These are phyloP conservation scores for Nyleta sp. DNA, from an alignment of 2,888 invertebrate genomes.

Conservation along the genomic window DNA sequence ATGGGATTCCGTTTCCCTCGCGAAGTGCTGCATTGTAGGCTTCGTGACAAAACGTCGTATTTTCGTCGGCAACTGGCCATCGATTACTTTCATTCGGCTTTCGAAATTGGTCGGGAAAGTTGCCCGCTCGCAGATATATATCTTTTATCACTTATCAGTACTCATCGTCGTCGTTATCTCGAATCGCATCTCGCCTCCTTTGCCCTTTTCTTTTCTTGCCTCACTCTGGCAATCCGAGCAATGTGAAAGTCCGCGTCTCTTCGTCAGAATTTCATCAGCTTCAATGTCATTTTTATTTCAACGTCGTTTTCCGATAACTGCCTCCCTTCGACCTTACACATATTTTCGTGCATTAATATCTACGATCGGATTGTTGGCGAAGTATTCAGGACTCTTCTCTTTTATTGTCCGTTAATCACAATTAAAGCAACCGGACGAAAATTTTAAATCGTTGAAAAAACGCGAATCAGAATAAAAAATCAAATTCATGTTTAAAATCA, in stretches of 20 bases:
- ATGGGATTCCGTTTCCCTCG: background rate
- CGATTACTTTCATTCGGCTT: conserved; percentile 41
- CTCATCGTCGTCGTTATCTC: conserved; percentile 42
- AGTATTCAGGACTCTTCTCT: too few relatives aligned
- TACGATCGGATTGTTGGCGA: too few relatives aligned
- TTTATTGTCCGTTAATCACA: too few relatives aligned
- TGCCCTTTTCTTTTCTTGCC: conserved; percentile 30
- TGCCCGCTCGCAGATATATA: conserved; percentile 25
- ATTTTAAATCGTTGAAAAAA: too few relatives aligned
- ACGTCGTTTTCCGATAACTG: conserved; percentile 13
- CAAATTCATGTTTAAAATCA: too few relatives aligned
- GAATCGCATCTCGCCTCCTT: conserved; percentile 33
- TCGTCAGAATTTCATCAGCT: conserved; percentile 51
- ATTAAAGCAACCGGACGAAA: too few relatives aligned
- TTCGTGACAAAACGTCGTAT: conserved; percentile 30
- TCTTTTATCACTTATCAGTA: conserved; percentile 60
- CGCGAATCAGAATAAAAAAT: too few relatives aligned
- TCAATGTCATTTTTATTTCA: conserved; percentile 42
- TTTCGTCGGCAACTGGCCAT: conserved; percentile 20
- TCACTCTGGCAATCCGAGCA: conserved; percentile 16
- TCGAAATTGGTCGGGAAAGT: conserved; percentile 53
- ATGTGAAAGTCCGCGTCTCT: conserved; percentile 46
- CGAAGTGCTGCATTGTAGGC: background rate
- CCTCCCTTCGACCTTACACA: conserved; percentile 10
- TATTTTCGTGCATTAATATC: background rate